Evolutionary conservation across 2,888 invertebrate genomes (phyloP).

Genomic region (Melanotus villosus): DNA sequence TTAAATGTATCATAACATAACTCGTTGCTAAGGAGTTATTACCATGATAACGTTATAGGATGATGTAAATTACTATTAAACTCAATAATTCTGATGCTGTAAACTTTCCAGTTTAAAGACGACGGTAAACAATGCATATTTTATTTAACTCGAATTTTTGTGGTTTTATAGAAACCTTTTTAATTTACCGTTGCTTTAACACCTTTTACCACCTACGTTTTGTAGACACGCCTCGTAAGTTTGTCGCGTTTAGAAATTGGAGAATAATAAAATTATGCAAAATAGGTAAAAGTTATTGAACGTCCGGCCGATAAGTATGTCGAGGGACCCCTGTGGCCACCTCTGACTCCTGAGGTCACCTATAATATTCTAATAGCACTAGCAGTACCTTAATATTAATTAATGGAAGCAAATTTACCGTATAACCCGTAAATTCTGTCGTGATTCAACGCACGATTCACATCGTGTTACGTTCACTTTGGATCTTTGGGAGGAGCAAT

Average conservation of each 20-base stretch:
- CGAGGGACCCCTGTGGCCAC: slow-evolving; percentile 40
- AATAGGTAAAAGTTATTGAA: slow-evolving; percentile 46
- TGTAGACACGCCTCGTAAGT: slow-evolving; percentile 15
- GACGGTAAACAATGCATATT: too few relatives aligned
- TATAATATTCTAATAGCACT: slow-evolving; percentile 41
- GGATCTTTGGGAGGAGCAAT: not conserved
- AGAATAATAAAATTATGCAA: slow-evolving; percentile 46
- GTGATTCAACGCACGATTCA: not conserved
- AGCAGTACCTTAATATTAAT: slow-evolving; percentile 37
- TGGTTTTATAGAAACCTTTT: not conserved
- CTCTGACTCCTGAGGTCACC: slow-evolving; percentile 50
- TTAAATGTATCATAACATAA: too few relatives aligned
- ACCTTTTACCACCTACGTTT: slow-evolving; percentile 26
- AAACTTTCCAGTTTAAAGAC: too few relatives aligned
- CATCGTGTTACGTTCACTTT: not conserved
- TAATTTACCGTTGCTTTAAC: slow-evolving; percentile 13
- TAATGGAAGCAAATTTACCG: slow-evolving; percentile 22
- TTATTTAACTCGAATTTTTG: too few relatives aligned
- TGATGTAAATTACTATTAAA: too few relatives aligned
- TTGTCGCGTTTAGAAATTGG: slow-evolving; percentile 29
- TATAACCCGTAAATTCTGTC: slow-evolving; percentile 11
- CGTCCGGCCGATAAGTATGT: slow-evolving; percentile 44
- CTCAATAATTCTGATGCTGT: too few relatives aligned
- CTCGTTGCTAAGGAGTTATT: too few relatives aligned
- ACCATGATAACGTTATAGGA: too few relatives aligned